Evolutionary conservation across 2,113 vertebrate genomes (phyloP).

Genomic region (Aptenodytes forsteri): DNA sequence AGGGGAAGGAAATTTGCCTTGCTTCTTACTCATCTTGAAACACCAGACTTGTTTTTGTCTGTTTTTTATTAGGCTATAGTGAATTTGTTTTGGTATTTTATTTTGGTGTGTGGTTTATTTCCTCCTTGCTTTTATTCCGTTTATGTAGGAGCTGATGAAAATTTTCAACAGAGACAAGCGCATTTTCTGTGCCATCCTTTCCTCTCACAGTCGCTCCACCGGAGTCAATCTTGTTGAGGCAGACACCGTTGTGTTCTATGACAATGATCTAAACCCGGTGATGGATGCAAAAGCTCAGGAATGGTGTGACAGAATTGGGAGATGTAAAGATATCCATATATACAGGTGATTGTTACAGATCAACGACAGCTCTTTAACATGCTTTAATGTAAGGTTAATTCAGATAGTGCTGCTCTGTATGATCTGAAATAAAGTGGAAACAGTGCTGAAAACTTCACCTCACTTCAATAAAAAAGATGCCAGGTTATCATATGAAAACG

Average conservation of each 20-base stretch:
- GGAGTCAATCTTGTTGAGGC: constrained; percentile 87
- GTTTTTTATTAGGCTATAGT: accelerated
- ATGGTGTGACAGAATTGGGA: constrained; percentile 92
- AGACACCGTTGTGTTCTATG: constrained; percentile 91
- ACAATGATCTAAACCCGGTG: constrained; percentile 92
- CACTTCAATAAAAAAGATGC: not conserved
- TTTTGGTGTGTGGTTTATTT: not conserved
- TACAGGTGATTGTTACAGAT: constrained; percentile 82
- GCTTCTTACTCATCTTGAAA: not conserved
- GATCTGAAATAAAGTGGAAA: not conserved
- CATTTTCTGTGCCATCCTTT: constrained; percentile 91
- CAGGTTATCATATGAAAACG: not conserved
- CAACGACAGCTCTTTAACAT: accelerated
- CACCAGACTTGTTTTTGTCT: not conserved
- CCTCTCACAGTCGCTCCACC: constrained; percentile 87
- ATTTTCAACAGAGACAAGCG: constrained; percentile 87
- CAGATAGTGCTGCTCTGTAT: not conserved
- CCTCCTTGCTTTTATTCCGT: not conserved
- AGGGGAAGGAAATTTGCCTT: not conserved
- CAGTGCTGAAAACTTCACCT: not conserved
- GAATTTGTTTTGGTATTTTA: not conserved
- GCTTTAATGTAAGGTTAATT: not conserved
- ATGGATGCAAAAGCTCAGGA: constrained; percentile 91
- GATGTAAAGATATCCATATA: constrained; percentile 93
- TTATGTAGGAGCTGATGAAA: constrained; percentile 83